phyloP scores from a whole-genome alignment of 1,140 invertebrate species.

The Anthonomus grandis region DNA sequence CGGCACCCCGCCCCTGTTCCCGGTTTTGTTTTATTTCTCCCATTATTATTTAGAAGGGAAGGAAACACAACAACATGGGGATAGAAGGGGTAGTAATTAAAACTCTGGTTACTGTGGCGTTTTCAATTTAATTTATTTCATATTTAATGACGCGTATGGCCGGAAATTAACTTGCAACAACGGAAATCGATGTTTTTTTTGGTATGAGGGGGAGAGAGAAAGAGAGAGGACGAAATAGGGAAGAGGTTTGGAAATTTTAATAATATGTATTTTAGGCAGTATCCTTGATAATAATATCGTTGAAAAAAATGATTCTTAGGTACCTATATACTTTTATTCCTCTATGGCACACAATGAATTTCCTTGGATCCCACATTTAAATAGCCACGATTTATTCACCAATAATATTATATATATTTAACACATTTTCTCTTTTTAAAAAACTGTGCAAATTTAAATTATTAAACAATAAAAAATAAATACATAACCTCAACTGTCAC shows the following conservation, averaged over 20 bases:
- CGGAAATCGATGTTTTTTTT: slow-evolving; percentile 7
- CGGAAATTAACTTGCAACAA: slow-evolving; percentile 5
- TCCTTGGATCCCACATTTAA: too few relatives aligned
- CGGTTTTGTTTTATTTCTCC: slow-evolving; percentile 4
- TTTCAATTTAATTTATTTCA: slow-evolving; percentile 17
- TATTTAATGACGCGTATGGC: slow-evolving; percentile 5
- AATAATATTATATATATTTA: too few relatives aligned
- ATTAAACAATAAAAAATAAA: too few relatives aligned
- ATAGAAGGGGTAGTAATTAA: slow-evolving; percentile 5
- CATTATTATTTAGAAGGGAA: slow-evolving; percentile 13
- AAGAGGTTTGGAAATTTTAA: neutral
- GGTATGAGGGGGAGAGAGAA: too few relatives aligned
- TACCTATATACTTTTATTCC: too few relatives aligned
- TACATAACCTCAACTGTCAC: too few relatives aligned
- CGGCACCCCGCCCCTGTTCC: neutral
- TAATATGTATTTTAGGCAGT: too few relatives aligned
- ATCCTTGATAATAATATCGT: neutral
- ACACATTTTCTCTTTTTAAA: too few relatives aligned
- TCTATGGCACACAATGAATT: too few relatives aligned
- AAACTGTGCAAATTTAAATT: too few relatives aligned
- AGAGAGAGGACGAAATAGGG: neutral
- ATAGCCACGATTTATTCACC: too few relatives aligned
- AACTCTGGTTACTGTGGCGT: neutral
- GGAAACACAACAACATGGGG: slow-evolving; percentile 10
- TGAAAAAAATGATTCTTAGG: too few relatives aligned